Base-by-base conservation (phyloP, 2,888 invertebrate genomes). In the Cryptosula pallasiana region DNA sequence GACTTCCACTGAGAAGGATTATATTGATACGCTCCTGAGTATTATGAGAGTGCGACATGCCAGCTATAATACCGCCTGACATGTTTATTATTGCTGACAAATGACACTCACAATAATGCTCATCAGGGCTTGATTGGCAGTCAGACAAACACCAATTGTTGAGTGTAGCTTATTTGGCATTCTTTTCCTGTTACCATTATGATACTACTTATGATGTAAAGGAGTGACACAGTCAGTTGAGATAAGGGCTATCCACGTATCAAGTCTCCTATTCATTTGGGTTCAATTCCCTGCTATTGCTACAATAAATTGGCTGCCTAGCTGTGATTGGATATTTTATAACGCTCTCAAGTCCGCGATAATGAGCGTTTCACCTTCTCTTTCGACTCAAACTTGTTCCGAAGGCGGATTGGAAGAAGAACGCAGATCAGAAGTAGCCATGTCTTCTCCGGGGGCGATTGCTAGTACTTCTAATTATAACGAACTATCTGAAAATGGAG, bases 71-170 rank as follows among this genome's bases (percentile, higher is more conserved):
- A 32, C 45, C 5, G 9, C 45, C 45, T 63, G 63, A 63, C 63
- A 63, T 63, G 63, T 63, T 63, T 63, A 63, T 63, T 63, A 63
- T 63, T 63, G 63, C 63, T 63, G 63, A 63, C 57, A 57, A 57
- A 57, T 57, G 57, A 57, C 63, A 63, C 63, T 27, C 63, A 32
- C 32, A 63, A 63, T 63, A 63, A 63, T 63, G 32, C 63, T 63
- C 63, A 63, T 63, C 63, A 32, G 20, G 2, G 32, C 63, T 63
- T 63, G 63, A 63, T 63, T 63, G 63, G 63, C 63, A 63, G 20
- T 9, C 63, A 63, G 63, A 63, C 63, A 63, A 63, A 63, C 63
- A 63, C 63, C 57, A 57, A 57, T 57, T 57, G 57, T 57, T 57
- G n/a, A 23, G 57, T 57, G 25, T 57, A 57, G 57, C 57, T 32